Conservation (phyloP, 2,888 invertebrate genomes). For the Zaprionus lineosus region DNA sequence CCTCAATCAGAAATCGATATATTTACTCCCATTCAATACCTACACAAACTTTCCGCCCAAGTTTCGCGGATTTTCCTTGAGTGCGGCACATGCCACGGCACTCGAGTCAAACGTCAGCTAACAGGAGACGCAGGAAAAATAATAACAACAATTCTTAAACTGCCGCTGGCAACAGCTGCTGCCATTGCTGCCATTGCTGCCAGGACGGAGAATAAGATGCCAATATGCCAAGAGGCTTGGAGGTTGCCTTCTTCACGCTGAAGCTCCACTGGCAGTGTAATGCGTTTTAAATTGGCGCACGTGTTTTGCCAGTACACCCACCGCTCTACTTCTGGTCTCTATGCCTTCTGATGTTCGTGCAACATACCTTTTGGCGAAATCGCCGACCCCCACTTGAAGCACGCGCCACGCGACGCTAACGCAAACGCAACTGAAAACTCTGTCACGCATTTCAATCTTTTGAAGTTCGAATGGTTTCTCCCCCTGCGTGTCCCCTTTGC, state of each 20-base stretch:
- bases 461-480: conserved; percentile 30
- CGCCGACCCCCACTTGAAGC: conserved; percentile 21
- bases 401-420: conserved; percentile 38
- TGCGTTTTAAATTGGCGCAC: conserved; percentile 58
- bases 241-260: neutral
- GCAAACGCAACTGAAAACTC: conserved; percentile 33
- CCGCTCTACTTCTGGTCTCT: neutral
- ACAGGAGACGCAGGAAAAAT: neutral
- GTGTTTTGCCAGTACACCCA: conserved; percentile 45
- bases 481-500: neutral
- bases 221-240: neutral
- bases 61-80: conserved; percentile 20
- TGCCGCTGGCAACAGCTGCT: conserved; percentile 55
- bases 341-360: neutral
- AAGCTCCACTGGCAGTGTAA: conserved; percentile 29
- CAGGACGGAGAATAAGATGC: conserved; percentile 20
- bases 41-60: neutral
- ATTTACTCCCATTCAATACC: conserved; percentile 8
- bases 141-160: conserved; percentile 18
- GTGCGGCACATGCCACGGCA: conserved; percentile 59
- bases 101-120: conserved; percentile 21
- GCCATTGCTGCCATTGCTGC: conserved; percentile 4
- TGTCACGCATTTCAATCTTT: conserved; percentile 46
- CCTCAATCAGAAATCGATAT: conserved; percentile 59
- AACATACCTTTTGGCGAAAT: conserved; percentile 9